phyloP scores from a whole-genome alignment of 1,140 invertebrate genomes.

The Drosophila bocqueti region DNA sequence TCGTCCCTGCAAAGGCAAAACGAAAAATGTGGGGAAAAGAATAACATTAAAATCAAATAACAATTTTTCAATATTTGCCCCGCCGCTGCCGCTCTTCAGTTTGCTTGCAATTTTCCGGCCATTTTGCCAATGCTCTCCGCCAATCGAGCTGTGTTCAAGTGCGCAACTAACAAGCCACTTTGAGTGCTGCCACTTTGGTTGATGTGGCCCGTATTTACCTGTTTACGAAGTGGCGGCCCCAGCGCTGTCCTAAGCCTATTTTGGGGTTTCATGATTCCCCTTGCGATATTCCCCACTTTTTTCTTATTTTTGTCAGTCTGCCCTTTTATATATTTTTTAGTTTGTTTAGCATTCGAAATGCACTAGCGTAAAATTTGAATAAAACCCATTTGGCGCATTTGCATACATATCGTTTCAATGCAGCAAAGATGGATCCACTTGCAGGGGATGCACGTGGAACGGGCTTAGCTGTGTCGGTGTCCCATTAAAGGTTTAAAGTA shows the following conservation, averaged over 20 bases:
- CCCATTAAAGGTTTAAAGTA: slow-evolving; percentile 6
- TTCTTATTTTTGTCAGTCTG: slow-evolving; percentile 16
- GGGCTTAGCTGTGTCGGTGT: not conserved
- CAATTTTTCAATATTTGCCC: slow-evolving; percentile 53
- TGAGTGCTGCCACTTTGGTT: slow-evolving; percentile 55
- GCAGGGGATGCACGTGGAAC: slow-evolving; percentile 6
- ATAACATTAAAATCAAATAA: slow-evolving; percentile 52
- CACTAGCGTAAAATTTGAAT: slow-evolving; percentile 70
- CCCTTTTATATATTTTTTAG: slow-evolving; percentile 10
- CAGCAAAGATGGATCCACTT: slow-evolving; percentile 27
- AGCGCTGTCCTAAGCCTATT: slow-evolving; percentile 61
- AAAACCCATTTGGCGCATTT: slow-evolving; percentile 79
- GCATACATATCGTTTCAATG: slow-evolving; percentile 63
- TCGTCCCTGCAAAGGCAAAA: slow-evolving; percentile 90
- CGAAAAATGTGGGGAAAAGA: slow-evolving; percentile 7
- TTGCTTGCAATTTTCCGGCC: slow-evolving; percentile 57
- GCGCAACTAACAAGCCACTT: slow-evolving; percentile 66
- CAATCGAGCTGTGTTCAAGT: slow-evolving; percentile 62
- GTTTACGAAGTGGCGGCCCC: slow-evolving; percentile 57
- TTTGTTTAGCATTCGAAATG: slow-evolving; percentile 70
- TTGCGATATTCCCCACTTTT: slow-evolving; percentile 27
- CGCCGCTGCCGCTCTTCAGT: not conserved
- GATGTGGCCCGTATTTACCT: slow-evolving; percentile 46
- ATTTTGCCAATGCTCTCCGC: slow-evolving; percentile 51
- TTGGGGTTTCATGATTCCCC: slow-evolving; percentile 20